Percentiles rank a stretch among this genome's conserved stretches.
phyloP scores from a whole-genome alignment of 2,797 vertebrate species.

The Carapus acus region DNA sequence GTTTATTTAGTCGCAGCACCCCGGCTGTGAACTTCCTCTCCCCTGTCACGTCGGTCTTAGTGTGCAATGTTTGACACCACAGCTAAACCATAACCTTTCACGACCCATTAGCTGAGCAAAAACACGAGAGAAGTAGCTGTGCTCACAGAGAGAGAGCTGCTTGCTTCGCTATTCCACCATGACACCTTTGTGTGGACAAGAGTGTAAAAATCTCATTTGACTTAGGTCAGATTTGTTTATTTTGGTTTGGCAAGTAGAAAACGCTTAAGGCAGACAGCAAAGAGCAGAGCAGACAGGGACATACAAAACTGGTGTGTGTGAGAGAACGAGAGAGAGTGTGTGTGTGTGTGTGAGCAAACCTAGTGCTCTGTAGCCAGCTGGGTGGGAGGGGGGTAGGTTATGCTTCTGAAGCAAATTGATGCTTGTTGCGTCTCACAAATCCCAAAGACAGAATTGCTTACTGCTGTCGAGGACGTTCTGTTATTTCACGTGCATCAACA shows the following conservation, averaged over 20 bases:
- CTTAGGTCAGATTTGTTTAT: conserved; percentile 21
- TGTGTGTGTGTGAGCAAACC: conserved; percentile 11
- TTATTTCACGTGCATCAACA: conserved; percentile 10
- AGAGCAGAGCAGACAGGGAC: conserved; percentile 17
- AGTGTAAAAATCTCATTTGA: neutral
- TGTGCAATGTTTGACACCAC: conserved; percentile 14
- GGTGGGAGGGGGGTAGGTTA: conserved; percentile 40
- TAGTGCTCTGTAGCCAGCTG: too few species aligned
- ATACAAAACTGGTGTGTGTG: too few species aligned
- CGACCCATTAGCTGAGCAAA: conserved; percentile 17
- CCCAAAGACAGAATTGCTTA: conserved; percentile 32
- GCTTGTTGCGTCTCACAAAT: conserved; percentile 25
- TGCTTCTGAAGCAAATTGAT: conserved; percentile 30
- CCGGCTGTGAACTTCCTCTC: conserved; percentile 10
- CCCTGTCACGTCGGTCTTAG: conserved; percentile 2
- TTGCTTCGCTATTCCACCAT: too few species aligned
- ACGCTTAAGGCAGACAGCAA: conserved; percentile 7
- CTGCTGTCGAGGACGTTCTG: conserved; percentile 36
- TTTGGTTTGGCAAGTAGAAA: conserved; percentile 1
- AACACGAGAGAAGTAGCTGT: conserved; percentile 10
- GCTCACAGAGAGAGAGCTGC: conserved; percentile 34
- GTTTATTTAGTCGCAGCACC: conserved; percentile 18
- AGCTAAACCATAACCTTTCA: conserved; percentile 23
- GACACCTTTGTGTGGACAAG: conserved; percentile 6
- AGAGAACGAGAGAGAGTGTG: neutral